Base-by-base conservation (phyloP, 2,797 vertebrate genomes). In the Brachymystax lenok region DNA sequence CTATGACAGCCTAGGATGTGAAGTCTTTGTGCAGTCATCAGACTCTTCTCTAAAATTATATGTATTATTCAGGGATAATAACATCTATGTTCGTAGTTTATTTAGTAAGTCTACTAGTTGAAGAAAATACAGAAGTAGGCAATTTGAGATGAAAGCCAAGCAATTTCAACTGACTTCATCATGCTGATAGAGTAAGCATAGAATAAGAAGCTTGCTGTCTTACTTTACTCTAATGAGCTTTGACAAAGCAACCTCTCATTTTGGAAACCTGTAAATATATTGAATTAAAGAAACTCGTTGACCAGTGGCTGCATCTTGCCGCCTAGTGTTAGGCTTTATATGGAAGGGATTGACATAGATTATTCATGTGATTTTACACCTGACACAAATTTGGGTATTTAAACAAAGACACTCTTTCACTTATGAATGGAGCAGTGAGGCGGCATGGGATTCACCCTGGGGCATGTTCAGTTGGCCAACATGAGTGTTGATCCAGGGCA, bases 371-470 rank as follows among this genome's bases (percentile, higher is more conserved):
- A 51, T 52, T 52, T 50, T 70, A 83, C 88, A 74, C 82, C 80
- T 89, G 88, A 90, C 87, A 84, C 67, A 0, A 54, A 85, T 91
- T 81, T 74, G 75, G 74, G 46, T 50, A 1, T 75, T 13, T 4
- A 74, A 27, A 70, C 40, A 68, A 64, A 40, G 40, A 21, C 24
- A 4, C 33, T 46, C 40, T 46, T 46, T 46, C 16, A 64, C 61
- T 64, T 27, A 27, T 5, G 3, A 56, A 19, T 56, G 52, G 16
- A 17, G 52, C 17, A 1, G 4, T 17, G 52, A 17, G 19, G 52
- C 16, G 1, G 52, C 17, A n/a, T 17, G 52, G 59, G n/a, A 63
- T 63, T 63, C 59, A 27, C 19, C 21, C 10, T 3, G 21, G 59
- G 59, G 19, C 4, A n/a, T 56, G 52, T 56, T 56, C 6, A 56